Evolutionary conservation across 2,888 invertebrate species (phyloP).

Genomic region (Caenorhabditis becei): DNA sequence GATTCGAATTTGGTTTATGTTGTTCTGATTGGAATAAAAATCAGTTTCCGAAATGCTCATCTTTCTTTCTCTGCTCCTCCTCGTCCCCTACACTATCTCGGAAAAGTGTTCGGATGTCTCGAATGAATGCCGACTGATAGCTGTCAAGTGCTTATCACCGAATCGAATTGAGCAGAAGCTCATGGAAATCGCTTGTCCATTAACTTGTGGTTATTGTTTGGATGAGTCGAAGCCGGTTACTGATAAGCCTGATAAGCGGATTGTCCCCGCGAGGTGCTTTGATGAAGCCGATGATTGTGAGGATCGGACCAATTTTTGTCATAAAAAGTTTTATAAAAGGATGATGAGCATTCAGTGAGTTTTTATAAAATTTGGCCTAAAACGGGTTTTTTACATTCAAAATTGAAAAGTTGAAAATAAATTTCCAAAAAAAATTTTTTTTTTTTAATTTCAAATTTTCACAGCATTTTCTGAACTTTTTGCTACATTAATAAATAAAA

Average conservation of each 20-base stretch:
- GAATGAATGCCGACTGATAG: slow-evolving; percentile 47
- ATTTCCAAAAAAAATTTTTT: too few relatives aligned
- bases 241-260: slow-evolving; percentile 4
- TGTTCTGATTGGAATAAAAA: neutral
- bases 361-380: too few relatives aligned
- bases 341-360: slow-evolving; percentile 61
- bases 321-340: slow-evolving; percentile 37
- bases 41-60: neutral
- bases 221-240: neutral
- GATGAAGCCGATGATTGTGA: slow-evolving; percentile 58
- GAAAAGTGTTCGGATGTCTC: slow-evolving; percentile 43
- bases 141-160: slow-evolving; percentile 58
- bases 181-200: slow-evolving; percentile 55
- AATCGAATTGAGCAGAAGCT: slow-evolving; percentile 60
- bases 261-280: slow-evolving; percentile 27
- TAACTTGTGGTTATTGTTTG: slow-evolving; percentile 58
- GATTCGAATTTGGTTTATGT: too few relatives aligned
- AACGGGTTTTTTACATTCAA: too few relatives aligned
- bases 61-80: too few relatives aligned
- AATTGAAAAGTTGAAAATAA: too few relatives aligned
- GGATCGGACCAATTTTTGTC: slow-evolving; percentile 41
- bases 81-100: slow-evolving; percentile 3
- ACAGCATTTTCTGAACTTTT: too few relatives aligned
- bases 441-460: too few relatives aligned
- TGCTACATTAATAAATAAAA: too few relatives aligned